Conservation (phyloP, 2,888 invertebrate species). For the Ochropacha duplaris region DNA sequence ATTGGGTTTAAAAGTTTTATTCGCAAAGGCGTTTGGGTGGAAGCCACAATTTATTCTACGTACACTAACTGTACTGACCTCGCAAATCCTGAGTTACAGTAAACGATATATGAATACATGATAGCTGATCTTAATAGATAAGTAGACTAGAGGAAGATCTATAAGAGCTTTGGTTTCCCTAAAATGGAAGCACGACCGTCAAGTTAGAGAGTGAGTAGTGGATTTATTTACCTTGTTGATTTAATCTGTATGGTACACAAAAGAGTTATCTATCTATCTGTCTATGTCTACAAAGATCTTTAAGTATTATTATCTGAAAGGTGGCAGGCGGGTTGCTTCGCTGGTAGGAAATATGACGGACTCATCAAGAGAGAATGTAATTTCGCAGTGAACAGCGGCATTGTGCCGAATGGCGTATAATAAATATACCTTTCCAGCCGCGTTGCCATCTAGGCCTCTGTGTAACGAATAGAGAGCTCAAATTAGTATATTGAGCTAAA, state of each 20-base stretch:
- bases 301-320: not conserved
- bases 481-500: constrained; percentile 26
- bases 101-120: not conserved
- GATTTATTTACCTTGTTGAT: no score
- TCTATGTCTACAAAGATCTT: not conserved
- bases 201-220: not conserved
- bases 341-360: constrained; percentile 35
- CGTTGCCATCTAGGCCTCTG: constrained; percentile 62
- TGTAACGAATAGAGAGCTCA: constrained; percentile 50
- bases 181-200: not conserved
- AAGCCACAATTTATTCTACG: no score
- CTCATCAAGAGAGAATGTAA: constrained; percentile 53
- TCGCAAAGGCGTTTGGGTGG: no score
- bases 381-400: constrained; percentile 41
- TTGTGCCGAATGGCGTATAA: constrained; percentile 54
- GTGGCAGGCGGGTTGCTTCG: not conserved
- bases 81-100: not conserved
- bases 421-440: constrained; percentile 62
- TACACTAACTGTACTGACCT: not conserved
- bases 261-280: no score
- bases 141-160: not conserved
- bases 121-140: not conserved
- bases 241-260: no score
- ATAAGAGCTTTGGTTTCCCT: no score
- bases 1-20: no score